Evolutionary conservation across 2,113 vertebrate species (phyloP).

Genomic region (Calidris pugnax): DNA sequence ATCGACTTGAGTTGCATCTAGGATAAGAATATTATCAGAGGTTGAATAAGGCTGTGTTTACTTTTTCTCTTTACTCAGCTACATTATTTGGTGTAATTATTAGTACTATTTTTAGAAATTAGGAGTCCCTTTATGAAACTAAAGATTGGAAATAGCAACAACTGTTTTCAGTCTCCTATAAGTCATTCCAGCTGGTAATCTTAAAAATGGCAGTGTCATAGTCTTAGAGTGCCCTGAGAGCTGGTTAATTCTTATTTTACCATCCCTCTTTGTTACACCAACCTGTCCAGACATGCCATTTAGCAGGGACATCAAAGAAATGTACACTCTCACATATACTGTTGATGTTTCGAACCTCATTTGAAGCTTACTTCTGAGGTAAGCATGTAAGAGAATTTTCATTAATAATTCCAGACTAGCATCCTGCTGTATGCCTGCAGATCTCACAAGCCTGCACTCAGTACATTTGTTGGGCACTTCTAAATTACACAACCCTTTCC

Average conservation of each 20-base stretch:
- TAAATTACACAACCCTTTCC: neutral
- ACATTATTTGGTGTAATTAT: neutral
- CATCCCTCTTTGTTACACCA: neutral
- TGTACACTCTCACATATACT: neutral
- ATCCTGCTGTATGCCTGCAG: neutral
- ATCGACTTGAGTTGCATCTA: neutral
- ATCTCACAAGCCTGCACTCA: neutral
- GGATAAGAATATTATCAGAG: neutral
- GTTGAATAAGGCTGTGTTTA: slow-evolving; percentile 3
- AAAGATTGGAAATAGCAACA: neutral
- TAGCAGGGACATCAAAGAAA: neutral
- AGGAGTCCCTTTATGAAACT: neutral
- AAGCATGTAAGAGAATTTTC: neutral
- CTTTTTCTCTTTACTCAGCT: neutral
- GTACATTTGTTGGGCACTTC: neutral
- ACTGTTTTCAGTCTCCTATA: neutral
- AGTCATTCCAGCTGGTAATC: neutral
- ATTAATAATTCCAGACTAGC: neutral
- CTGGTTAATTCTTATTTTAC: neutral
- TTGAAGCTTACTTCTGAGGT: neutral
- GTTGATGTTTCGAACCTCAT: neutral
- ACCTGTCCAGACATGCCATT: neutral
- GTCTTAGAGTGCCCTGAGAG: neutral
- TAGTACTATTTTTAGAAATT: neutral
- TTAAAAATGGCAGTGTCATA: neutral